Percentiles rank a stretch among this genome's conserved stretches.
Conservation (phyloP, 2,113 vertebrate genomes). For the Felis chaus region DNA sequence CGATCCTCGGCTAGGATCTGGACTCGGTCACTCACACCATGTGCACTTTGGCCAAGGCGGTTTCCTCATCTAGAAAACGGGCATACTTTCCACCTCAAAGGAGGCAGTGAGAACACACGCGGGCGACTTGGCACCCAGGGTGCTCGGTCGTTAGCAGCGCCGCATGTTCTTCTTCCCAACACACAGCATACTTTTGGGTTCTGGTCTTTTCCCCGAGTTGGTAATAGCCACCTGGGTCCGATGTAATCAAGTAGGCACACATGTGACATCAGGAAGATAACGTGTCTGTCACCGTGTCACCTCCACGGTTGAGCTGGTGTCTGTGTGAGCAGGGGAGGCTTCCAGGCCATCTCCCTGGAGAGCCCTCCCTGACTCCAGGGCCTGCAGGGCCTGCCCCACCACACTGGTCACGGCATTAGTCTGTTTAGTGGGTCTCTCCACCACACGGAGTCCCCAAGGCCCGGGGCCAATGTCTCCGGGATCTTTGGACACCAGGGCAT, state of each 20-base stretch:
- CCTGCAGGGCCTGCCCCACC: neutral
- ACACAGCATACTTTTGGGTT: neutral
- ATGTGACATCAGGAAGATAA: neutral
- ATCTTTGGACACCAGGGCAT: neutral
- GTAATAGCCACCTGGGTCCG: neutral
- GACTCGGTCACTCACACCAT: rapidly evolving
- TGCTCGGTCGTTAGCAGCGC: neutral
- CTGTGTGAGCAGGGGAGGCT: neutral
- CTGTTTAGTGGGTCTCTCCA: neutral
- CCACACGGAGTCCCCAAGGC: neutral
- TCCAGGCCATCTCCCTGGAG: too few species aligned
- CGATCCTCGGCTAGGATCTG: neutral
- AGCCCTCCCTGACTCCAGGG: too few species aligned
- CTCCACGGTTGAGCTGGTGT: neutral
- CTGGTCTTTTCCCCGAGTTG: neutral
- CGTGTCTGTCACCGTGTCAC: neutral
- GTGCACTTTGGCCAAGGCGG: rapidly evolving
- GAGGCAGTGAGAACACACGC: neutral
- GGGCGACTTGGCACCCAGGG: neutral
- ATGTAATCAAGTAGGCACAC: neutral
- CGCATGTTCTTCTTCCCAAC: neutral
- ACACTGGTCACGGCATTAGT: neutral
- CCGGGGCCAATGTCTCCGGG: rapidly evolving
- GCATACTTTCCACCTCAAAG: rapidly evolving
- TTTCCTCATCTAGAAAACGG: neutral